Evolutionary conservation across 2,888 invertebrate species (phyloP).

Genomic region (Pristionchus exspectatus): DNA sequence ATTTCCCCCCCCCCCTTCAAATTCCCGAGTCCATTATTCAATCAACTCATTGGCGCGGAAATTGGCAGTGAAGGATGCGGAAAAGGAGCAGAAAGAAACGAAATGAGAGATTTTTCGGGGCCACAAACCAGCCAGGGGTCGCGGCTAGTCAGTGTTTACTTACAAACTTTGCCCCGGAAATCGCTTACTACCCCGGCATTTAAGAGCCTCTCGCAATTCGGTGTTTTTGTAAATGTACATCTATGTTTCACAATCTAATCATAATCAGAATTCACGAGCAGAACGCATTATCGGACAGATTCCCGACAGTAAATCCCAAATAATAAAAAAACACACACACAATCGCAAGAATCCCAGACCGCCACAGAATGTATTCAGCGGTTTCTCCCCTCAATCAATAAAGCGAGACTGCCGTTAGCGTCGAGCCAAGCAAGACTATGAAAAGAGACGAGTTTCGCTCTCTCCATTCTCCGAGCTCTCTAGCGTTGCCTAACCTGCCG

Average conservation of each 20-base stretch:
- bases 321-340: no score
- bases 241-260: background rate
- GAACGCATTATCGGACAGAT: no score
- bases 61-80: background rate
- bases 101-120: background rate
- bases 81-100: background rate
- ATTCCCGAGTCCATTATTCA: conserved; percentile 18
- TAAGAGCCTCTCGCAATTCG: background rate
- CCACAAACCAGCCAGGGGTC: conserved; percentile 11
- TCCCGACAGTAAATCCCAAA: no score
- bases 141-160: conserved; percentile 4
- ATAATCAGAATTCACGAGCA: background rate
- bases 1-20: background rate
- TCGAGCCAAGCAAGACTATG: background rate
- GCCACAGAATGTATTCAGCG: background rate
- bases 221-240: background rate
- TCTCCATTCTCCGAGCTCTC: no score
- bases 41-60: conserved; percentile 45
- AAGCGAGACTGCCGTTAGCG: background rate
- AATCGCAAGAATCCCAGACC: background rate
- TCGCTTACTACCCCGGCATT: background rate
- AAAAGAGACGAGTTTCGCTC: conserved; percentile 10
- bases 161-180: background rate
- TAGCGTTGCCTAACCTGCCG: no score
- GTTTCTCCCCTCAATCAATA: background rate